Percentiles rank a stretch among this genome's conserved stretches.
phyloP scores from a whole-genome alignment of 1,140 invertebrate genomes.

The Pseudomyrmex dendroicus region DNA sequence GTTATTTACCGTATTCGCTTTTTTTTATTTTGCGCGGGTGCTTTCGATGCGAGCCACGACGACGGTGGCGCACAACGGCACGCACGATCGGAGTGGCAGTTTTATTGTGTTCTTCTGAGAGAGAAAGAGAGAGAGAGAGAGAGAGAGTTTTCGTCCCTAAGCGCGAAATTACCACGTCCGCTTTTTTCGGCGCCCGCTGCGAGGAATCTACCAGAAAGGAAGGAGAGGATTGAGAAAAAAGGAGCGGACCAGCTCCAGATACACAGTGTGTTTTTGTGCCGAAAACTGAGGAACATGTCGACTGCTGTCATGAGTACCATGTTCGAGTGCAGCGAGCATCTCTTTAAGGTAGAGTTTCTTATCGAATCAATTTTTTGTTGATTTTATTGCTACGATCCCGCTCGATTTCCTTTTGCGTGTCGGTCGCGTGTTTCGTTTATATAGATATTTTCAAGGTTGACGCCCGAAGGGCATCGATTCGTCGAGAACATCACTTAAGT shows the following conservation, averaged over 20 bases:
- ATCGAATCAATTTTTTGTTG: no score
- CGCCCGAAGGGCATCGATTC: no score
- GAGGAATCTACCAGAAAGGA: background rate
- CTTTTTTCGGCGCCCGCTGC: background rate
- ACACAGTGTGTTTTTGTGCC: slow-evolving; percentile 67
- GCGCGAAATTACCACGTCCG: background rate
- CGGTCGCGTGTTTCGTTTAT: background rate
- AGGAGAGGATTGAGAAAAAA: slow-evolving; percentile 14
- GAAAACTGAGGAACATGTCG: slow-evolving; percentile 78
- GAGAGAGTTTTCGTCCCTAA: background rate
- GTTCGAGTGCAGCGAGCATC: slow-evolving; percentile 81
- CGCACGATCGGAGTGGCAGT: slow-evolving; percentile 75
- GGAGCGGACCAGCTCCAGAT: background rate
- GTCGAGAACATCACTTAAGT: no score
- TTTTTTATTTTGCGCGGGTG: slow-evolving; percentile 40
- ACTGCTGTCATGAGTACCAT: slow-evolving; percentile 83
- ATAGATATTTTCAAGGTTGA: no score
- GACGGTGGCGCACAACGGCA: slow-evolving; percentile 32
- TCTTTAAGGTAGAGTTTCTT: slow-evolving; percentile 77
- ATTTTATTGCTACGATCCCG: no score
- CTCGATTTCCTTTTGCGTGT: background rate
- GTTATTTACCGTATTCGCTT: background rate
- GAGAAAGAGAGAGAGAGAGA: no score
- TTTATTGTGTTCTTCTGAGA: slow-evolving; percentile 71
- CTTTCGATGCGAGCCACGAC: slow-evolving; percentile 63